Base-by-base conservation (phyloP, 2,797 vertebrate genomes). In the Sebastes diaconus region DNA sequence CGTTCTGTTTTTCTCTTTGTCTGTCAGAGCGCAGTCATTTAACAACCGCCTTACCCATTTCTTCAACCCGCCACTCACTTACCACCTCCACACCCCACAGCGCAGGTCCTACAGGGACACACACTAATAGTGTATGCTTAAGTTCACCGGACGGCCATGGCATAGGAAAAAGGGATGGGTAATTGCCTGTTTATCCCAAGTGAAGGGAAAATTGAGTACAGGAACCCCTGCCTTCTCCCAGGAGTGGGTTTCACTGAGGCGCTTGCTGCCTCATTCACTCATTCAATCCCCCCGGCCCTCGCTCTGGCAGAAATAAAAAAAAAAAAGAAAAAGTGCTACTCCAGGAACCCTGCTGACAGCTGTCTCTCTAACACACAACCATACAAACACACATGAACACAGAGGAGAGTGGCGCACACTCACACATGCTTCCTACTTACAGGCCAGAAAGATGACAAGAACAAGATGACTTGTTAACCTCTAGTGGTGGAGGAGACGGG, bases 101-200 rank as follows among this genome's bases (percentile, higher is more conserved):
- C 89, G 83, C 87, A 84, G 95, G 96, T 96, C 96, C 97, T 97
- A 95, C 95, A 96, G 97, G 97, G 97, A 98, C 96, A 95, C 94
- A 93, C 96, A 94, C 97, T 97, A 97, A 98, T 98, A 97, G 96
- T 94, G 95, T 96, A 95, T 95, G 96, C 97, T 98, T 97, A 97
- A 97, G 95, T 97, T 97, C 96, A 97, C 94, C 89, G 95, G 95
- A 97, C 93, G 96, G 96, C 96, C 97, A 96, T 96, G 96, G 96
- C 96, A 95, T 96, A 95, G 95, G 95, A 96, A 95, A 97, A 97
- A 96, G 96, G 96, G 96, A 97, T 96, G 96, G 95, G 96, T 93
- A 97, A 99, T 98, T 98, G 97, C 97, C 97, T 97, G 96, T 97
- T 98, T 98, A 97, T 98, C 96, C 96, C 96, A 95, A 93, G 96